Conservation (phyloP, 2,797 vertebrate genomes). For the Decapterus maruadsi region DNA sequence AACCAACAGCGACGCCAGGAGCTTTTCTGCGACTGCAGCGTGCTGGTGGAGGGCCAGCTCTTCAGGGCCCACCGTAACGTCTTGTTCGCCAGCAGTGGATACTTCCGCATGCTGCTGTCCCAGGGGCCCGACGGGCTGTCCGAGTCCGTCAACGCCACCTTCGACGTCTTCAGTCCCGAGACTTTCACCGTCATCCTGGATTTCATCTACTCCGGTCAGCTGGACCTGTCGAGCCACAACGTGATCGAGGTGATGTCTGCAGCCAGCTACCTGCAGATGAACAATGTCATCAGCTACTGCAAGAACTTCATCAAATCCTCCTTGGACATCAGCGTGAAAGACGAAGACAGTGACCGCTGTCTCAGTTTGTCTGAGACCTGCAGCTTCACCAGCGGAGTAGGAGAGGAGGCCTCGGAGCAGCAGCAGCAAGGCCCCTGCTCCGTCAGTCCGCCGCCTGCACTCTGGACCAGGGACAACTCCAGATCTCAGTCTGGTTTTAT, state of each 20-base stretch:
- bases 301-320: constrained; percentile 98
- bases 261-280: constrained; percentile 98
- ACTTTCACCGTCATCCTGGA: constrained; percentile 95
- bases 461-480: constrained; percentile 87
- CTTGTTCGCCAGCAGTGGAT: constrained; percentile 95
- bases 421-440: constrained; percentile 83
- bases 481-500: constrained; percentile 77
- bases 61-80: constrained; percentile 97
- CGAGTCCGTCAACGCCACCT: constrained; percentile 91
- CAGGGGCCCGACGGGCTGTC: constrained; percentile 85
- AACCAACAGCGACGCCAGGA: constrained; percentile 95
- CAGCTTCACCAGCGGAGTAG: constrained; percentile 75
- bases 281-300: constrained; percentile 95
- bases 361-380: constrained; percentile 81
- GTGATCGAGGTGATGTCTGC: constrained; percentile 99
- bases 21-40: constrained; percentile 96
- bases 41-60: constrained; percentile 94
- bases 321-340: constrained; percentile 93
- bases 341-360: constrained; percentile 82
- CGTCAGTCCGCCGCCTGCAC: constrained; percentile 79
- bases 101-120: constrained; percentile 97
- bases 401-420: constrained; percentile 74
- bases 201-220: constrained; percentile 96
- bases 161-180: constrained; percentile 94
- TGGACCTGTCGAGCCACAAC: constrained; percentile 94